These are phyloP conservation scores for Luperina nickerlii DNA, from an alignment of 2,888 invertebrate genomes.

Conservation along the genomic window DNA sequence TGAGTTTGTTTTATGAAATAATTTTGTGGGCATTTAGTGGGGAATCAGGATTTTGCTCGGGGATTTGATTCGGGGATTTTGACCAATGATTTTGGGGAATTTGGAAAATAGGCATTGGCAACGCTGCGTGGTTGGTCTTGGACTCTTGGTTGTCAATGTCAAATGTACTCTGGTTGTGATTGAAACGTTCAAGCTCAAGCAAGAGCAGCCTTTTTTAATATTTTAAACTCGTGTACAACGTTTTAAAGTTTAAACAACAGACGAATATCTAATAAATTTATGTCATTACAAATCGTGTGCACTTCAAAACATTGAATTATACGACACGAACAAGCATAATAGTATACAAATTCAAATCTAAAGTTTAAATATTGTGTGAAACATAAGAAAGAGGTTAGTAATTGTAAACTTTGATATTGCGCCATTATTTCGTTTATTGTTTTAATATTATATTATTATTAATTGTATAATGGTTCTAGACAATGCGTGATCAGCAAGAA, in stretches of 20 bases:
- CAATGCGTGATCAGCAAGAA: slow-evolving; percentile 76
- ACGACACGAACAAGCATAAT: background rate
- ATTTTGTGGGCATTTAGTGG: too few relatives aligned
- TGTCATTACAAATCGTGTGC: background rate
- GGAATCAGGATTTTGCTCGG: too few relatives aligned
- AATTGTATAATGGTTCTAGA: slow-evolving; percentile 52
- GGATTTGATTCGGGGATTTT: too few relatives aligned
- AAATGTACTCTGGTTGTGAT: background rate
- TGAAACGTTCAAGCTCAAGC: background rate
- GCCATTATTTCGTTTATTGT: slow-evolving; percentile 21
- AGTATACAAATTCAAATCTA: background rate
- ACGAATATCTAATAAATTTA: background rate
- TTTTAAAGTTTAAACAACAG: background rate
- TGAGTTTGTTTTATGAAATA: too few relatives aligned
- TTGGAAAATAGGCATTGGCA: too few relatives aligned
- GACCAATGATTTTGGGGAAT: too few relatives aligned
- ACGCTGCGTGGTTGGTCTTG: too few relatives aligned
- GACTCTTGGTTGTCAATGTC: too few relatives aligned
- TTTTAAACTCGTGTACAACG: background rate
- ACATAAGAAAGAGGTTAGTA: slow-evolving; percentile 47
- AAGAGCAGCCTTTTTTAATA: background rate
- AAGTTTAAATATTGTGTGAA: slow-evolving; percentile 2
- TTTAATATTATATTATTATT: background rate
- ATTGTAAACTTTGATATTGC: slow-evolving; percentile 6
- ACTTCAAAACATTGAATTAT: background rate